Evolutionary conservation across 2,888 invertebrate genomes (phyloP).

Genomic region (Saturnia japonica): DNA sequence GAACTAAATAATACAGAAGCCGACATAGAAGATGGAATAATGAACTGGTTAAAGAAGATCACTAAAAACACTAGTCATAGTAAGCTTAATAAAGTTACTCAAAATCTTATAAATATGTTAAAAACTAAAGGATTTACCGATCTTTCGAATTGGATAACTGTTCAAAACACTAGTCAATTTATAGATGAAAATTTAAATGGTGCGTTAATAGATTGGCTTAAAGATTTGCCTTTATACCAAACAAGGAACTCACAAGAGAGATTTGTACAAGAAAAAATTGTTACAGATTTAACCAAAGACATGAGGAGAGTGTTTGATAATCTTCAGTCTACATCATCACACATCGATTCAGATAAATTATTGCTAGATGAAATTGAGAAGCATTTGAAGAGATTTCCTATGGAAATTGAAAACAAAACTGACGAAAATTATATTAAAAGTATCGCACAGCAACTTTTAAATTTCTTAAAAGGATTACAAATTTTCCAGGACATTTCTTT

Average conservation of each 20-base stretch:
- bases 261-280: conserved; percentile 28
- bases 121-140: conserved; percentile 26
- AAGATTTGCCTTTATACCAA: conserved; percentile 31
- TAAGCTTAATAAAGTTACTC: conserved; percentile 25
- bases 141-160: conserved; percentile 20
- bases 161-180: conserved; percentile 33
- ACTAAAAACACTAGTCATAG: conserved; percentile 20
- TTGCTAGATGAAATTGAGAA: conserved; percentile 33
- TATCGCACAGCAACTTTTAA: conserved; percentile 31
- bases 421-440: conserved; percentile 25
- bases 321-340: conserved; percentile 16
- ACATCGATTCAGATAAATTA: conserved; percentile 26
- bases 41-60: conserved; percentile 22
- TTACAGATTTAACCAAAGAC: conserved; percentile 30
- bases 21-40: conserved; percentile 27
- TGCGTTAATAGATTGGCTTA: conserved; percentile 39
- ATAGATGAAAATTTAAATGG: conserved; percentile 36
- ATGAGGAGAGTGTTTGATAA: conserved; percentile 28
- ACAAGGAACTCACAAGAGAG: conserved; percentile 26
- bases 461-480: conserved; percentile 33
- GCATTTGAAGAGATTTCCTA: conserved; percentile 33
- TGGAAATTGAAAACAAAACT: conserved; percentile 27
- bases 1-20: conserved; percentile 21
- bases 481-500: conserved; percentile 35
- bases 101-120: conserved; percentile 28